These are phyloP conservation scores for Columba janthina DNA, from an alignment of 2,113 vertebrate genomes.

Conservation along the genomic window DNA sequence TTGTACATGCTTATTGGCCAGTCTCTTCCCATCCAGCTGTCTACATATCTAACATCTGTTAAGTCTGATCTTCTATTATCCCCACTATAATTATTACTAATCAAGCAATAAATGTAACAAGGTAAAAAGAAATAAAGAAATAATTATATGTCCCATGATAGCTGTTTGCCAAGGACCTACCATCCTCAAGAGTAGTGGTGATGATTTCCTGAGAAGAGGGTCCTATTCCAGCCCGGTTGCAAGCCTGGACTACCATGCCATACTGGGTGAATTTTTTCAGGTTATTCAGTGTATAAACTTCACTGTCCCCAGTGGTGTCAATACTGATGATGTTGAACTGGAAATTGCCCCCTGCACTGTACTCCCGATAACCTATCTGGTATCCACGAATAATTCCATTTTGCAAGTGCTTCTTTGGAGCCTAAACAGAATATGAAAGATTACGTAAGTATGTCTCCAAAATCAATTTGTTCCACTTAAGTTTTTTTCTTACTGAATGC, in stretches of 20 bases:
- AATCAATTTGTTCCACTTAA: background rate
- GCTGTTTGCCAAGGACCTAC: slow-evolving; percentile 70
- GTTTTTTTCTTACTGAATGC: background rate
- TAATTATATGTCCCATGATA: background rate
- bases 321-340: slow-evolving; percentile 98
- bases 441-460: background rate
- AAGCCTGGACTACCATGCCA: slow-evolving; percentile 97
- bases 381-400: slow-evolving; percentile 97
- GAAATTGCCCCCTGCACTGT: slow-evolving; percentile 92
- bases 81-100: background rate
- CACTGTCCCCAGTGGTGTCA: slow-evolving; percentile 93
- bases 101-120: background rate
- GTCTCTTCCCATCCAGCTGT: background rate
- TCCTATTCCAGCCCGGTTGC: slow-evolving; percentile 93
- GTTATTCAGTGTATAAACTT: slow-evolving; percentile 92
- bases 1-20: background rate
- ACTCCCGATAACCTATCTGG: slow-evolving; percentile 96
- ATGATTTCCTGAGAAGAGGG: slow-evolving; percentile 98
- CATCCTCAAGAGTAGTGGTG: slow-evolving; percentile 95
- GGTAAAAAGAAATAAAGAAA: background rate
- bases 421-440: slow-evolving; percentile 69
- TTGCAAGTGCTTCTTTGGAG: slow-evolving; percentile 93
- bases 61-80: background rate
- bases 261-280: slow-evolving; percentile 98
- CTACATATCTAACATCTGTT: background rate